Percentiles rank a stretch among this genome's conserved stretches.
These are phyloP conservation scores for Ameiurus melas DNA, from an alignment of 2,113 vertebrate species.

Conservation along the genomic window DNA sequence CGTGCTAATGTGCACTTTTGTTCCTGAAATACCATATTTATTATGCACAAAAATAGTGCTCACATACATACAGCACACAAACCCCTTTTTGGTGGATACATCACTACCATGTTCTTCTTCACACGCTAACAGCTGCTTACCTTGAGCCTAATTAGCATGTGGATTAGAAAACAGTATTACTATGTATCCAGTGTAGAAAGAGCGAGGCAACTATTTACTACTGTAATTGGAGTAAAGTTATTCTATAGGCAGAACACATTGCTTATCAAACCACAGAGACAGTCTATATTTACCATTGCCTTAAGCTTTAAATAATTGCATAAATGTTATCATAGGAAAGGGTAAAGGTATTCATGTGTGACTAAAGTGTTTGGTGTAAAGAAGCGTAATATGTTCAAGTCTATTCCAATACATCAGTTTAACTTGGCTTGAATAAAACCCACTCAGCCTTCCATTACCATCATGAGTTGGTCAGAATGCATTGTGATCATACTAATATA, in stretches of 20 bases:
- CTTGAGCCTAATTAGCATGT: not conserved
- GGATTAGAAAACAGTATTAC: conserved; percentile 18
- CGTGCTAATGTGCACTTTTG: conserved; percentile 8
- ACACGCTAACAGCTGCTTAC: conserved; percentile 15
- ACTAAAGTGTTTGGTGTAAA: not conserved
- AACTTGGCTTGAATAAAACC: not conserved
- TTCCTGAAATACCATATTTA: conserved; percentile 24
- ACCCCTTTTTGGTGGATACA: conserved; percentile 27
- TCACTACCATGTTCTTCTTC: conserved; percentile 19
- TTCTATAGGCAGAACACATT: conserved; percentile 1
- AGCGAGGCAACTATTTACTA: not conserved
- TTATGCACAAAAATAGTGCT: conserved; percentile 37
- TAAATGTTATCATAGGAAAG: not conserved
- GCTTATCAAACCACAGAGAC: not conserved
- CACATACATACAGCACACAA: conserved; percentile 42
- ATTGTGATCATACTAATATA: not conserved
- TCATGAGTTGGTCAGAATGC: no score
- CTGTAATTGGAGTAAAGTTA: not conserved
- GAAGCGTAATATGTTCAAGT: not conserved
- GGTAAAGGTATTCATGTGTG: not conserved
- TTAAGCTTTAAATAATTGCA: not conserved
- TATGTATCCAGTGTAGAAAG: conserved; percentile 44
- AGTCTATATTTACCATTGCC: not conserved
- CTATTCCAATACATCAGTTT: not conserved
- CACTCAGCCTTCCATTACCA: not conserved